Conservation (phyloP, 2,797 vertebrate species). For the Triplophysa yarkandensis region DNA sequence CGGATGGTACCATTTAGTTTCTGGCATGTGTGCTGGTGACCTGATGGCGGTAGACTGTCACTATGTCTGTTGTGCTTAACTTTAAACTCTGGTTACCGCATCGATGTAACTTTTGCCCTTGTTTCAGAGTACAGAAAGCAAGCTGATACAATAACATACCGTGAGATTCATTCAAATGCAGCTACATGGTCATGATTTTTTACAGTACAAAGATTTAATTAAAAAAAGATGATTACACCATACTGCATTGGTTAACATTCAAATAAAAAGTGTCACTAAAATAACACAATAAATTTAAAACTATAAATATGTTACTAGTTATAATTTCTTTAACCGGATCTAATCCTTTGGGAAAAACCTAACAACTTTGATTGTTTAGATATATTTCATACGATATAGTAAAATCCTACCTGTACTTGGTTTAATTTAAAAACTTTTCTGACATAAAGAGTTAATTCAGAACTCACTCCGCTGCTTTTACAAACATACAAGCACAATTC, state of each 20-base stretch:
- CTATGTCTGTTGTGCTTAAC: neutral
- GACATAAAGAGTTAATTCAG: constrained; percentile 18
- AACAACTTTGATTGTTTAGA: too few relatives aligned
- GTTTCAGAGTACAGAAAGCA: constrained; percentile 40
- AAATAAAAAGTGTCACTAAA: neutral
- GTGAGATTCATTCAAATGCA: constrained; percentile 16
- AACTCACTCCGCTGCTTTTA: neutral
- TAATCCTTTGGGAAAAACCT: neutral
- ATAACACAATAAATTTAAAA: neutral
- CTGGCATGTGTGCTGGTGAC: neutral
- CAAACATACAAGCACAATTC: constrained; percentile 1
- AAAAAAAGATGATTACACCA: constrained; percentile 5
- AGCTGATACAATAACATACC: constrained; percentile 15
- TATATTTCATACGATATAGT: too few relatives aligned
- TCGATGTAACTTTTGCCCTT: constrained; percentile 49
- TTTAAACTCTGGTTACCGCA: constrained; percentile 53
- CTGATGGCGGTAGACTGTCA: constrained; percentile 25
- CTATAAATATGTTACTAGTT: constrained; percentile 22
- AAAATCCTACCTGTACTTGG: neutral
- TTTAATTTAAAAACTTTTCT: neutral
- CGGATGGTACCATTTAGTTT: neutral
- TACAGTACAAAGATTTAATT: constrained; percentile 28
- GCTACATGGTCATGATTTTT: constrained; percentile 9
- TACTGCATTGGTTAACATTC: neutral
- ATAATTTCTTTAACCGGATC: neutral